Evolutionary conservation across 2,888 invertebrate genomes (phyloP).

Genomic region (Drosophila setosimentum): DNA sequence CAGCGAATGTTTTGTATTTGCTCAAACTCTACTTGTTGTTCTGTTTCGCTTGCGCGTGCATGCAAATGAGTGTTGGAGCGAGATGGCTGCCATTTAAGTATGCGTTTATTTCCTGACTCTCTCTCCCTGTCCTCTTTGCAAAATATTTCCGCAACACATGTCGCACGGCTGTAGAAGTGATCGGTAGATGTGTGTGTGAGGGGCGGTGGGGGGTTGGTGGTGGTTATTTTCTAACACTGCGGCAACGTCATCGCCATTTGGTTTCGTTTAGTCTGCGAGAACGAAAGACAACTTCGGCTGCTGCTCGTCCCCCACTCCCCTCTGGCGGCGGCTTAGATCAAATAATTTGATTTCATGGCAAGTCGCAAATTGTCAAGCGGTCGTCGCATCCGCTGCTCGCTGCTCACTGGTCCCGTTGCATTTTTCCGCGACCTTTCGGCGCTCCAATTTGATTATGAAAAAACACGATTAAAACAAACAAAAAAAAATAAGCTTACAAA

Average conservation of each 20-base stretch:
- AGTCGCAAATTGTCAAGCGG: conserved; percentile 83
- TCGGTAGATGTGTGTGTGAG: not conserved
- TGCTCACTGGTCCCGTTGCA: conserved; percentile 31
- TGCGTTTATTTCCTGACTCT: conserved; percentile 47
- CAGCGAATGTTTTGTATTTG: conserved; percentile 16
- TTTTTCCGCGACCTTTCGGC: conserved; percentile 29
- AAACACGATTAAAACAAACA: conserved; percentile 10
- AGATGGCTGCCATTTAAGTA: conserved; percentile 25
- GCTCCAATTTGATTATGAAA: conserved; percentile 68
- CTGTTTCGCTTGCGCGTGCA: conserved; percentile 29
- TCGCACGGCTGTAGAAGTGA: conserved; percentile 54
- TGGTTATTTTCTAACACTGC: conserved; percentile 54
- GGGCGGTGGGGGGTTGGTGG: not conserved
- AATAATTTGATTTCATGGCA: conserved; percentile 83
- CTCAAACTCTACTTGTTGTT: conserved; percentile 9
- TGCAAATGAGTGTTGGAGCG: conserved; percentile 53
- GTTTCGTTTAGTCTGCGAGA: conserved; percentile 79
- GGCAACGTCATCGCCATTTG: conserved; percentile 69
- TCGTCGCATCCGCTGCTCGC: conserved; percentile 65
- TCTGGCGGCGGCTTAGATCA: conserved; percentile 80
- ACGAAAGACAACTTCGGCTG: conserved; percentile 23
- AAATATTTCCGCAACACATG: conserved; percentile 80
- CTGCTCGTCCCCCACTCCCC: conserved; percentile 13
- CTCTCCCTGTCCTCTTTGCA: conserved; percentile 34
- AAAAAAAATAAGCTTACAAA: conserved; percentile 17